Evolutionary conservation across 2,888 invertebrate genomes (phyloP), one percentile per base, ranked within the genome.

Genomic region (Cybosia mesomella): DNA sequence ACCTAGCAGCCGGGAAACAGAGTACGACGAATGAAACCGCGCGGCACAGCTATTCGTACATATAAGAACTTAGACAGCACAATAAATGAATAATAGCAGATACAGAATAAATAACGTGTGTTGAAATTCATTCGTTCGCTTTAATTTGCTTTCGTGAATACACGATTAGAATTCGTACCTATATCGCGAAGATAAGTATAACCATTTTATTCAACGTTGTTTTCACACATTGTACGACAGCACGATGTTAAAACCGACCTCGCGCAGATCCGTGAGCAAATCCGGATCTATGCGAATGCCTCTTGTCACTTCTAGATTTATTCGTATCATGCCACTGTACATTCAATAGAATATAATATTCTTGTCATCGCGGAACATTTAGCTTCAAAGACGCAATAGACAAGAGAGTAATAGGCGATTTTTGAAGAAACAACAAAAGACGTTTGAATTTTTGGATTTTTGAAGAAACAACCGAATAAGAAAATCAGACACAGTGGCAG

Each of bases 261-360:
- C 86, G 88, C 55, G 61, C 69, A 83, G 83, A 85, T 89, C 87
- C 87, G 86, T 84, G 77, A 87, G 76, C 80, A 74, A 80, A 79
- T 83, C 85, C 85, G 85, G 86, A 83, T 85, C 82, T 77, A 59
- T 70, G 72, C 67, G 66, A 81, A 71, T 82, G 76, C 76, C 78
- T 77, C 70, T 75, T 79, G 81, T 74, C 77, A 76, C 80, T 76
- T 74, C 65, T 75, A 74, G 73, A 78, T 78, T 71, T 75, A 80
- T 73, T 64, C 58, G 63, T 74, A 62, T 69, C 28, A 64, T 79
- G 72, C 70, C 43, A 62, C 54, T 67, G 64, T 63, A 67, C 32
- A 67, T 65, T 62, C 68, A 70, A 68, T 79, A 70, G 73, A 62
- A 72, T 68, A 57, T 39, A 73, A 73, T 75, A 70, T 72, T 58